Percentiles rank a stretch among this genome's conserved stretches.
These are phyloP conservation scores for Telenomus remus DNA, from an alignment of 1,140 invertebrate genomes.

Conservation along the genomic window DNA sequence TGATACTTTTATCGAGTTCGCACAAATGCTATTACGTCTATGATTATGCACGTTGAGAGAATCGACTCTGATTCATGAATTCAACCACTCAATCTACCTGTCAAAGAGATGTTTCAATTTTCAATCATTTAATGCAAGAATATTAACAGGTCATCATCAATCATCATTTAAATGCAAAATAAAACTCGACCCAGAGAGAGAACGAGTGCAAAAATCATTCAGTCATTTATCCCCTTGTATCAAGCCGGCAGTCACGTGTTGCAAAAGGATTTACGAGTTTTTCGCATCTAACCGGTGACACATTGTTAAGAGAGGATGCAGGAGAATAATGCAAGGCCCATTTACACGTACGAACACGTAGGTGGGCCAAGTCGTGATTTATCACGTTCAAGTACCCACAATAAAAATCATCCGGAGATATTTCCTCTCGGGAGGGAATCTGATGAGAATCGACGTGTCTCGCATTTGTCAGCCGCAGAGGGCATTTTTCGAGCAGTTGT, in stretches of 20 bases:
- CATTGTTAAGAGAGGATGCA: slow-evolving; percentile 23
- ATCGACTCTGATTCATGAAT: slow-evolving; percentile 31
- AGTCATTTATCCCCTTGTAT: slow-evolving; percentile 20
- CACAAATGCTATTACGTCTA: too few species aligned
- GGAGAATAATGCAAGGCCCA: slow-evolving; percentile 31
- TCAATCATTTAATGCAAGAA: slow-evolving; percentile 36
- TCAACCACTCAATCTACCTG: slow-evolving; percentile 34
- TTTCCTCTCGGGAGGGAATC: not conserved
- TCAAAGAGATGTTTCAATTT: slow-evolving; percentile 50
- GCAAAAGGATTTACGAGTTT: slow-evolving; percentile 49
- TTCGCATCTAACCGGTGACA: slow-evolving; percentile 43
- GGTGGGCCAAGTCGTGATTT: slow-evolving; percentile 45
- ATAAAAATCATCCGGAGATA: slow-evolving; percentile 38
- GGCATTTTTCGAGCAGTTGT: too few species aligned
- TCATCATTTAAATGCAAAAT: slow-evolving; percentile 43
- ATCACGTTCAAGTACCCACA: slow-evolving; percentile 38
- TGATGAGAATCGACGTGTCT: slow-evolving; percentile 47
- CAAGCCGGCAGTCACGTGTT: slow-evolving; percentile 10
- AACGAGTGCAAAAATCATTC: too few species aligned
- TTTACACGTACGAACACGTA: slow-evolving; percentile 43
- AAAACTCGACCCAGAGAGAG: not conserved
- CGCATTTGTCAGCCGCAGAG: slow-evolving; percentile 31
- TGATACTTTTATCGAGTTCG: slow-evolving; percentile 10
- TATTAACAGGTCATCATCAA: slow-evolving; percentile 44
- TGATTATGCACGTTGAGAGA: slow-evolving; percentile 27